Conservation (phyloP, 2,113 vertebrate species). For the Copsychus sechellarum region DNA sequence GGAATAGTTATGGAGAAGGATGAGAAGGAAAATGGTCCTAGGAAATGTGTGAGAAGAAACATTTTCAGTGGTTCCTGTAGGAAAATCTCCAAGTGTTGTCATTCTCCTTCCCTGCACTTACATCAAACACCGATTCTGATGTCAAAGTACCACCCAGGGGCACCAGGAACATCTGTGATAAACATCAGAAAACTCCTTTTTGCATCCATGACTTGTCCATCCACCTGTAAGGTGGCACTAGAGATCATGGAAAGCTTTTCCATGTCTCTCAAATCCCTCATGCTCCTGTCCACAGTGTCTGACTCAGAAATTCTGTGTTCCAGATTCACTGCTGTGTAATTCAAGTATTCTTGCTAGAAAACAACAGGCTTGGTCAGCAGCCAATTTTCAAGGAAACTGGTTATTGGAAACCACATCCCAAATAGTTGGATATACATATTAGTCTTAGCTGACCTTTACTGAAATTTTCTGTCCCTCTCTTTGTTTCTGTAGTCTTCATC, state of each 20-base stretch:
- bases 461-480: neutral
- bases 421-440: neutral
- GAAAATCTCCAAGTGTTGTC: neutral
- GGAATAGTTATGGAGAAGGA: neutral
- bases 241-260: neutral
- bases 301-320: neutral
- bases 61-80: neutral
- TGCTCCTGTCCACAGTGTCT: neutral
- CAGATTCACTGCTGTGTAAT: neutral
- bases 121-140: neutral
- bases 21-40: neutral
- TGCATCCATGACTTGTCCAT: neutral
- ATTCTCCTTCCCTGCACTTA: neutral
- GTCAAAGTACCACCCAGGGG: neutral
- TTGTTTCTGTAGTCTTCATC: slow-evolving; percentile 1
- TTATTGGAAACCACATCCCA: neutral
- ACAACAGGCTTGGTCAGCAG: neutral
- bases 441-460: neutral
- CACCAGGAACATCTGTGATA: neutral
- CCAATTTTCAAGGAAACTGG: neutral
- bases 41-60: neutral
- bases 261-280: neutral
- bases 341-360: neutral
- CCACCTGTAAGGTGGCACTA: neutral
- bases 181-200: neutral